Evolutionary conservation across 2,797 vertebrate genomes (phyloP).

Genomic region (Avahi laniger): DNA sequence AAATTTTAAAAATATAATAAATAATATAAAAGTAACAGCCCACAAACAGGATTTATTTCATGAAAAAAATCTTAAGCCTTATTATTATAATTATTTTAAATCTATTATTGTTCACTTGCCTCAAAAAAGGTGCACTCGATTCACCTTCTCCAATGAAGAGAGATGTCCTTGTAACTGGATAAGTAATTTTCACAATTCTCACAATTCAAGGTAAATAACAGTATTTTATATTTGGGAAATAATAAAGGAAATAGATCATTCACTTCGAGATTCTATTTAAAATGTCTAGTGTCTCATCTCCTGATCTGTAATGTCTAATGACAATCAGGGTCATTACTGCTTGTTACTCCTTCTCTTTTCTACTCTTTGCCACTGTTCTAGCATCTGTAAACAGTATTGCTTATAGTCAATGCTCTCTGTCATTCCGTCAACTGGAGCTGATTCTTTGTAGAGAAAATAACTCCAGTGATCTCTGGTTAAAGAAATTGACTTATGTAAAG

Average conservation of each 20-base stretch:
- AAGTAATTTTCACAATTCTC: background rate
- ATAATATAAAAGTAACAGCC: background rate
- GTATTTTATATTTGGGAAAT: background rate
- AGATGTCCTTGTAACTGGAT: background rate
- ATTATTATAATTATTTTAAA: background rate
- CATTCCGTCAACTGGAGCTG: background rate
- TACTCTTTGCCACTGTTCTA: background rate
- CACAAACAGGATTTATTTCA: background rate
- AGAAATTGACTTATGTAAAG: background rate
- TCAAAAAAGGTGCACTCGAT: background rate
- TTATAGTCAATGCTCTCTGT: background rate
- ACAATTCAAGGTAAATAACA: background rate
- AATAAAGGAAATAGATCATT: background rate
- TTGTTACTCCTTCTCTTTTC: background rate
- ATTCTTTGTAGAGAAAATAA: background rate
- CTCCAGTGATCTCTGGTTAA: background rate
- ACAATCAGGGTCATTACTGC: too few species aligned
- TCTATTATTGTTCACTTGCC: rapidly evolving
- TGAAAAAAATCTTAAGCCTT: background rate
- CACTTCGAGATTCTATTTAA: background rate
- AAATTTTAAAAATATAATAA: background rate
- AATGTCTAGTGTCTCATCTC: background rate
- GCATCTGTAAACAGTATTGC: background rate
- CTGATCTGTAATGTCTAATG: too few species aligned
- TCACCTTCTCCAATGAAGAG: background rate